These are phyloP conservation scores for Apteryx mantelli DNA, from an alignment of 2,113 vertebrate genomes.

Conservation along the genomic window DNA sequence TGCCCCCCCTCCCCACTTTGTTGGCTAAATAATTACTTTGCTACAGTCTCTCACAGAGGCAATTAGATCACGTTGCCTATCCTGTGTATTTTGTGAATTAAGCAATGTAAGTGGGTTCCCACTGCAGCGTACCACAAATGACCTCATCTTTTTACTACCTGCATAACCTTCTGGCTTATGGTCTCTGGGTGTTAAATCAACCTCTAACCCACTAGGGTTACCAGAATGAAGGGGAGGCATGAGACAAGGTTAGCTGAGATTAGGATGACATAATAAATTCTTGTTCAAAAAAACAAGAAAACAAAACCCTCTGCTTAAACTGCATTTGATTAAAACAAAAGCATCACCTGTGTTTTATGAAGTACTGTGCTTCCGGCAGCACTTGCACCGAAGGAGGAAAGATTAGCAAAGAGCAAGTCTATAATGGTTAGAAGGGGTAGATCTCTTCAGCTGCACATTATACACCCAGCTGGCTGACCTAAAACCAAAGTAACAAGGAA, in stretches of 20 bases:
- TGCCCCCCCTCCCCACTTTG: background rate
- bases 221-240: background rate
- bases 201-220: background rate
- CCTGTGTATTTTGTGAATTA: background rate
- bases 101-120: background rate
- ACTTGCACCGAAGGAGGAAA: background rate
- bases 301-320: background rate
- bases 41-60: background rate
- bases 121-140: background rate
- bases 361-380: background rate
- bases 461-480: background rate
- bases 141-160: background rate
- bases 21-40: background rate
- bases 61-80: background rate
- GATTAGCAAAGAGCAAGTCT: background rate
- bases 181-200: background rate
- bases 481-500: background rate
- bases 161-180: background rate
- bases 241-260: background rate
- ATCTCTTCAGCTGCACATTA: background rate
- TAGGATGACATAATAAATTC: background rate
- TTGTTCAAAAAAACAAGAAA: background rate
- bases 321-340: background rate
- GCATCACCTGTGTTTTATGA: background rate
- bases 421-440: background rate